Conservation (phyloP, 2,888 invertebrate species). For the Hemaris fuciformis region DNA sequence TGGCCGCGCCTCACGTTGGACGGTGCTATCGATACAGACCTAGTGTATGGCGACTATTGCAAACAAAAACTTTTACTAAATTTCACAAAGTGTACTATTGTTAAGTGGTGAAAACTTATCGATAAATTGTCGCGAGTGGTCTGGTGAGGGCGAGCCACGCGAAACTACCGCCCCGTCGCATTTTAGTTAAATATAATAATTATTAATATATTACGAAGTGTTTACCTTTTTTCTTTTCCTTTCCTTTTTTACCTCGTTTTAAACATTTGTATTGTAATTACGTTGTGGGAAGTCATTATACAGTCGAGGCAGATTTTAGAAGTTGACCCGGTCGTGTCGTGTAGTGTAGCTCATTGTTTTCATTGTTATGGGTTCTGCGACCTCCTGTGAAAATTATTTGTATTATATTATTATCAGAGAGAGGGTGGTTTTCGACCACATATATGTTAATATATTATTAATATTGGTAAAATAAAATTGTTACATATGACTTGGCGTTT, state of each 20-base stretch:
- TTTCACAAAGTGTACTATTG: neutral
- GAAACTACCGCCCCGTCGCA: slow-evolving; percentile 44
- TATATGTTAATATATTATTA: slow-evolving; percentile 82
- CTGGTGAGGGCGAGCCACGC: slow-evolving; percentile 7
- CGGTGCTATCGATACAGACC: slow-evolving; percentile 10
- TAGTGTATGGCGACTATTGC: neutral
- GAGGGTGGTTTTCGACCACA: slow-evolving; percentile 78
- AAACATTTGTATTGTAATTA: slow-evolving; percentile 57
- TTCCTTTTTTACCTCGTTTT: slow-evolving; percentile 70
- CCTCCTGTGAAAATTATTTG: slow-evolving; percentile 78
- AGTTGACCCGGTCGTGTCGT: slow-evolving; percentile 51
- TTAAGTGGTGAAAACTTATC: neutral
- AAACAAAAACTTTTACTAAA: neutral
- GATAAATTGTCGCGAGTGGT: neutral
- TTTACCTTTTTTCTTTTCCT: slow-evolving; percentile 59
- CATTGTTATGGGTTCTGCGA: slow-evolving; percentile 75
- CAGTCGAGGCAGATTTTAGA: slow-evolving; percentile 51
- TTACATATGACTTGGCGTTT: slow-evolving; percentile 65
- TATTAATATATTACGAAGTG: slow-evolving; percentile 68
- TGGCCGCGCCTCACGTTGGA: neutral
- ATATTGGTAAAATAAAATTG: slow-evolving; percentile 82
- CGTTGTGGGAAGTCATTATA: slow-evolving; percentile 49
- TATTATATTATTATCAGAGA: slow-evolving; percentile 79
- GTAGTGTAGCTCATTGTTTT: slow-evolving; percentile 66
- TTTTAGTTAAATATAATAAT: slow-evolving; percentile 55